A percentile compares a stretch with the other conserved stretches of the same genome.
These are phyloP conservation scores for Sciurus vulgaris DNA, from an alignment of 2,797 vertebrate species.

Conservation along the genomic window DNA sequence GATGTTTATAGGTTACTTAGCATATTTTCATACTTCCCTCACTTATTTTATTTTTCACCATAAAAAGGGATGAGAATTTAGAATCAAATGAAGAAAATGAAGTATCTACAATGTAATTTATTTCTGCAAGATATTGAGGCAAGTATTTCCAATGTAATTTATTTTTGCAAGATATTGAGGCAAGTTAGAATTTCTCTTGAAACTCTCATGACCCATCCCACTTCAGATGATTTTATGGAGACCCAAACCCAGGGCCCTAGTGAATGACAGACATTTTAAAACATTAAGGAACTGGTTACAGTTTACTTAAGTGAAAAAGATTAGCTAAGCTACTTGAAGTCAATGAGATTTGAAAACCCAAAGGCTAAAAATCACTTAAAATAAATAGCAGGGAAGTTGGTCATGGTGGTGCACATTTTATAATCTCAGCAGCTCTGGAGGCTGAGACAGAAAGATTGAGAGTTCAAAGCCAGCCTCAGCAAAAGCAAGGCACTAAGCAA, in stretches of 20 bases:
- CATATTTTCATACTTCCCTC: neutral
- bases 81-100: conserved; percentile 35
- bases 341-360: conserved; percentile 65
- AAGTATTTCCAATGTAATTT: conserved; percentile 16
- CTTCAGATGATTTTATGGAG: conserved; percentile 31
- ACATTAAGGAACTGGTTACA: conserved; percentile 42
- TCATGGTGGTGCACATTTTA: no score
- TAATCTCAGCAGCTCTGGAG: no score
- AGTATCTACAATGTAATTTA: conserved; percentile 2
- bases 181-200: neutral
- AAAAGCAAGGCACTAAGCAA: no score
- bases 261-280: conserved; percentile 4
- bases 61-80: conserved; percentile 41
- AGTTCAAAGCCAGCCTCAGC: no score
- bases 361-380: conserved; percentile 58
- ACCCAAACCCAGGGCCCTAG: neutral
- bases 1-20: conserved; percentile 12
- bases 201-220: neutral
- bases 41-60: conserved; percentile 47
- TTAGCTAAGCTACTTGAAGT: conserved; percentile 69
- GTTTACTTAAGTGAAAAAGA: conserved; percentile 55
- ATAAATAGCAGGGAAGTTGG: conserved; percentile 15
- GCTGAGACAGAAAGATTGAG: no score
- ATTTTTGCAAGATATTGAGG: conserved; percentile 23
- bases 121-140: conserved; percentile 16